phyloP scores from a whole-genome alignment of 2,888 invertebrate species.

The Xylota segnis region DNA sequence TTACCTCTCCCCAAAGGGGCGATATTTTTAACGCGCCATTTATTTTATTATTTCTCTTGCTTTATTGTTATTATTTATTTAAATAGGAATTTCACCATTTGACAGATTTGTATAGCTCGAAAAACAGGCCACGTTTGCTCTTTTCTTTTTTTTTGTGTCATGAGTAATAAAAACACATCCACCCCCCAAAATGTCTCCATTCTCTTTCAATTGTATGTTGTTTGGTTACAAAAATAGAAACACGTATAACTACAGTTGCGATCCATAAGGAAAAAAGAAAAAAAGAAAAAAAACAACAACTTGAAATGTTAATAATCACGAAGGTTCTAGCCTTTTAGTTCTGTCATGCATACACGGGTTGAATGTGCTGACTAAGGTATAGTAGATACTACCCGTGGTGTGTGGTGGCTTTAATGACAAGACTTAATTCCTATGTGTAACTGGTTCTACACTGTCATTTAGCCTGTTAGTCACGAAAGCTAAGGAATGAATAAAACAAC shows the following conservation, averaged over 20 bases:
- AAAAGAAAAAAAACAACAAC: slow-evolving; percentile 14
- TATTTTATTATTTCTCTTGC: neutral
- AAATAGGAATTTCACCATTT: slow-evolving; percentile 30
- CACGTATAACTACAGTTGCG: slow-evolving; percentile 33
- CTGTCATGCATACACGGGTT: slow-evolving; percentile 32
- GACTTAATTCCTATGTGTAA: slow-evolving; percentile 21
- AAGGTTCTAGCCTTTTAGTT: slow-evolving; percentile 30
- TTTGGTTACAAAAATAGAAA: slow-evolving; percentile 46
- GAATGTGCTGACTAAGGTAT: slow-evolving; percentile 41
- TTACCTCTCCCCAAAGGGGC: neutral
- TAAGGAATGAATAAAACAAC: neutral
- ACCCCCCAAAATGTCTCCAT: slow-evolving; percentile 28
- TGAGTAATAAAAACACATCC: slow-evolving; percentile 13
- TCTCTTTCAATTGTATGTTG: slow-evolving; percentile 31
- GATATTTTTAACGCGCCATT: neutral
- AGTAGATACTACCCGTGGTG: neutral
- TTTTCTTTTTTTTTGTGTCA: neutral
- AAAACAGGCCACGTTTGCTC: slow-evolving; percentile 6
- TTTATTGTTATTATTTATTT: slow-evolving; percentile 20
- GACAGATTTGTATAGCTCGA: neutral
- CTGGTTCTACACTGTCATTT: slow-evolving; percentile 39
- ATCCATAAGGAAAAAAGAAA: neutral
- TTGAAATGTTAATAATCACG: slow-evolving; percentile 16
- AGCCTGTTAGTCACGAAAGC: slow-evolving; percentile 36
- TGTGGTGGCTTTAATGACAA: slow-evolving; percentile 17